phyloP scores from a whole-genome alignment of 2,113 vertebrate genomes.

The Calidris pugnax region DNA sequence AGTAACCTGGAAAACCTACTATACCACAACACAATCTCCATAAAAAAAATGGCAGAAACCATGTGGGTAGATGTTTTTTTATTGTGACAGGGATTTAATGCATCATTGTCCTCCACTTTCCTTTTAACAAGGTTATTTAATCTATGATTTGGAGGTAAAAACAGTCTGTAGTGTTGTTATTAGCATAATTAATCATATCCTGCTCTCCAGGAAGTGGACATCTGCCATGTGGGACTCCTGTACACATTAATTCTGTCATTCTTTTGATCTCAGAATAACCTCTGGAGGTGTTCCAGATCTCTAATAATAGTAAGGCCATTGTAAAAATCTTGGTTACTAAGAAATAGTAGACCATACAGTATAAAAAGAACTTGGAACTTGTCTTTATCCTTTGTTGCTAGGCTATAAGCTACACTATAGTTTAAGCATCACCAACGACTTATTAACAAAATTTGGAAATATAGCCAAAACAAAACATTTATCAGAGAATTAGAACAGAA shows the following conservation, averaged over 20 bases:
- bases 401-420: background rate
- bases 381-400: background rate
- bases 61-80: background rate
- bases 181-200: background rate
- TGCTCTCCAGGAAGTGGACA: background rate
- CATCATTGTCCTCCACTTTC: background rate
- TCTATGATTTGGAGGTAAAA: background rate
- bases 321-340: background rate
- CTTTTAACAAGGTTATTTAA: background rate
- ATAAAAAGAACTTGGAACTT: background rate
- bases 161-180: background rate
- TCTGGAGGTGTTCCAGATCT: background rate
- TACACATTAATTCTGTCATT: background rate
- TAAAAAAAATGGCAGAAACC: background rate
- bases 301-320: background rate
- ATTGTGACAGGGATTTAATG: background rate
- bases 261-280: conserved; percentile 1
- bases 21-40: background rate
- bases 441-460: background rate
- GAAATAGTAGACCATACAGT: background rate
- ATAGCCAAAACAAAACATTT: background rate
- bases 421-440: background rate
- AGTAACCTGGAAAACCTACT: background rate
- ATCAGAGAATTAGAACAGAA: background rate
- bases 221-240: background rate